Percentiles rank a stretch among this genome's conserved stretches.
These are phyloP conservation scores for Thereuonema tuberculata DNA, from an alignment of 1,140 invertebrate genomes.

Conservation along the genomic window DNA sequence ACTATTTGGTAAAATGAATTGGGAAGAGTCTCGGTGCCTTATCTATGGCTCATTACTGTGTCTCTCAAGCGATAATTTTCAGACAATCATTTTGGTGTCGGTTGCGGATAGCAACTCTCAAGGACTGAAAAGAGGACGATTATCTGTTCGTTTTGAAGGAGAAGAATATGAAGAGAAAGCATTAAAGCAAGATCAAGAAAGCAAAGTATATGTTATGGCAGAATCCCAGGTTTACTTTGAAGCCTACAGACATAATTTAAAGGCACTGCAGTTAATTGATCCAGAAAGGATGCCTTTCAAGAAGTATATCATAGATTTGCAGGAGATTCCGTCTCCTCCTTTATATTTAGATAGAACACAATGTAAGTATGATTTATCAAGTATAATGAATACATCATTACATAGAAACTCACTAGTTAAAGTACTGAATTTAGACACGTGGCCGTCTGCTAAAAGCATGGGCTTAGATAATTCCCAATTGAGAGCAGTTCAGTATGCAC, in stretches of 20 bases:
- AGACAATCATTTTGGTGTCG: slow-evolving; percentile 47
- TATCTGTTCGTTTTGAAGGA: slow-evolving; percentile 35
- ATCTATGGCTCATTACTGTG: slow-evolving; percentile 57
- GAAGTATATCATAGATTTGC: slow-evolving; percentile 21
- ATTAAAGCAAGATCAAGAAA: background rate
- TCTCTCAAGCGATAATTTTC: slow-evolving; percentile 50
- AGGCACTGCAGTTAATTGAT: slow-evolving; percentile 28
- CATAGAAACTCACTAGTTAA: background rate
- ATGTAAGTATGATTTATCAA: background rate
- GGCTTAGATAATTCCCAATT: slow-evolving; percentile 34
- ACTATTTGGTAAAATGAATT: slow-evolving; percentile 22
- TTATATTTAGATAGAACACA: slow-evolving; percentile 7
- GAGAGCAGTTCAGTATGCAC: slow-evolving; percentile 32
- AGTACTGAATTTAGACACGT: background rate
- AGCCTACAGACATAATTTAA: slow-evolving; percentile 34
- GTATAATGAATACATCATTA: background rate
- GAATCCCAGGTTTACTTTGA: slow-evolving; percentile 39
- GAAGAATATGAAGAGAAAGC: slow-evolving; percentile 23
- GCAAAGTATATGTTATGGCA: slow-evolving; percentile 26
- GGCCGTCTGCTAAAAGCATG: slow-evolving; percentile 20
- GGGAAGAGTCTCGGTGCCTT: slow-evolving; percentile 40
- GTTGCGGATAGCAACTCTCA: slow-evolving; percentile 42
- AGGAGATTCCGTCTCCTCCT: slow-evolving; percentile 9
- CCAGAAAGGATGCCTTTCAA: slow-evolving; percentile 30
- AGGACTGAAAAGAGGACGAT: slow-evolving; percentile 32